Evolutionary conservation across 2,888 invertebrate species (phyloP), one percentile per base, ranked within the genome.

Genomic region (Eumacrocentrus americanus): DNA sequence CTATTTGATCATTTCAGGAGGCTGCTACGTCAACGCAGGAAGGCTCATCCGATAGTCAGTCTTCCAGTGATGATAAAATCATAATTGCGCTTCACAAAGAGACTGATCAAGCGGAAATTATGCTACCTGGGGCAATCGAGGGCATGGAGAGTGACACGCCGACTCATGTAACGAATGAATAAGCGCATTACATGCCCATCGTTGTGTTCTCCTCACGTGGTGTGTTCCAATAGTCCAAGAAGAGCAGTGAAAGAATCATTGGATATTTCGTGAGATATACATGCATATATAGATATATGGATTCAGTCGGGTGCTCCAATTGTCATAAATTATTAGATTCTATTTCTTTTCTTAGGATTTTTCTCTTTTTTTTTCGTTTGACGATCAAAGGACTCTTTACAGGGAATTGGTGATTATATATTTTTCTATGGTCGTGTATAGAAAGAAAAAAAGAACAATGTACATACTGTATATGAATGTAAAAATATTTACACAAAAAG

Each of bases 61-160:
- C 87, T 73, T 90, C 90, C 66, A 87, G 87, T 67, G 90, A 90
- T 68, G 89, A 90, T 69, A 90, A 91, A 77, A 90, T 91, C 86
- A 90, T 91, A 84, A 86, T 90, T 4, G 88, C 89, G 4, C 87
- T 90, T 51, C 88, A 87, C 67, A 85, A 88, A 3, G 88, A 88
- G 0, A 82, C 82, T 7, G 88, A 88, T 55, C 83, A 79, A 9
- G 82, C 85, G 0, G 86, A 83, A 1, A 74, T 79, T 22, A 67
- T 80, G 20, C 70, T 80, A 9, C 20, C 72, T 2, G 78, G 77
- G 25, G 72, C 70, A 20, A 70, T 80, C 3, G 79, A 79, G 0
- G 70, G 69, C 1, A 69, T 74, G 35, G 78, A 80, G 40, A 70
- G 61, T 50, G 76, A 76, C 47, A 61, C 75, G 34, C 65, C 75